Conservation (phyloP, 1,140 invertebrate species). For the Manduca sexta region DNA sequence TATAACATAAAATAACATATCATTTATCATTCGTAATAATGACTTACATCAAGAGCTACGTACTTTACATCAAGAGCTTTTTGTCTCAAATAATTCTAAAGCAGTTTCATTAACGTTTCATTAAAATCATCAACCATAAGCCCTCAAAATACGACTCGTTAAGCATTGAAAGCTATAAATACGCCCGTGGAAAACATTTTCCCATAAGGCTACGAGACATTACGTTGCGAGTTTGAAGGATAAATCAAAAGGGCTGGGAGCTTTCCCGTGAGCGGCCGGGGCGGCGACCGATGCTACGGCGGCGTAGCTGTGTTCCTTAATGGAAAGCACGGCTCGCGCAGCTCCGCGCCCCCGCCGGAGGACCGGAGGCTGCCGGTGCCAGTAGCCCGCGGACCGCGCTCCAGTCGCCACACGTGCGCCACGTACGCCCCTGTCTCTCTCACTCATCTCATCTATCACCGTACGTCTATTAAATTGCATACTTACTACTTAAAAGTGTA, state of each 20-base stretch:
- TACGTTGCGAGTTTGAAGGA: constrained; percentile 9
- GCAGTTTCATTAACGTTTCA: too few relatives aligned
- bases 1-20: too few relatives aligned
- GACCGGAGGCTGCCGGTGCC: constrained; percentile 53
- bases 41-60: too few relatives aligned
- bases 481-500: constrained; percentile 31
- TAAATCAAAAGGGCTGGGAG: constrained; percentile 40
- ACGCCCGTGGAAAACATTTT: constrained; percentile 12
- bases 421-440: constrained; percentile 22
- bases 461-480: constrained; percentile 23
- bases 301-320: constrained; percentile 45
- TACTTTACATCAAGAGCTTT: too few relatives aligned
- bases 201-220: constrained; percentile 2
- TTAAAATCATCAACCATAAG: too few relatives aligned
- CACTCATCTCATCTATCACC: constrained; percentile 11
- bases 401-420: constrained; percentile 45
- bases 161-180: too few relatives aligned
- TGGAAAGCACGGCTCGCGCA: constrained; percentile 58
- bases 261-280: constrained; percentile 39
- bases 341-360: constrained; percentile 39
- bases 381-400: constrained; percentile 63
- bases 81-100: too few relatives aligned
- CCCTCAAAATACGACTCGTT: too few relatives aligned
- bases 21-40: too few relatives aligned
- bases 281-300: constrained; percentile 46